Conservation (phyloP, 92 coral and sea anemone species). For the Porites evermanni region DNA sequence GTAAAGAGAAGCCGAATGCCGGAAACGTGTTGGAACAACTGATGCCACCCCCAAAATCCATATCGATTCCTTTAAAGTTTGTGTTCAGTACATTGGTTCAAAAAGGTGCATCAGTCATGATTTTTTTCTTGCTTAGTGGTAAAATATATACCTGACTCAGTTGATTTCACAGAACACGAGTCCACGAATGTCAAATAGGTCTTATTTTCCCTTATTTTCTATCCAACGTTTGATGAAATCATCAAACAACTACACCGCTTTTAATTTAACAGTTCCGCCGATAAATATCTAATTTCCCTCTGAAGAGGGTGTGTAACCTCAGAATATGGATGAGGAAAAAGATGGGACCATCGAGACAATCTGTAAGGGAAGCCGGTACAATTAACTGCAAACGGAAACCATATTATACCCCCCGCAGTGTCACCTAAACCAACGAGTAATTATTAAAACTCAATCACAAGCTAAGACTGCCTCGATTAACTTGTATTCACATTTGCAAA, state of each 20-base stretch:
- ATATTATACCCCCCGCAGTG: conserved; percentile 10
- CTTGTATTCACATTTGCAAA: too few relatives aligned
- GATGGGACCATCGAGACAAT: neutral
- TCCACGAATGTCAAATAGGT: too few relatives aligned
- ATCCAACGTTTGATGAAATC: neutral
- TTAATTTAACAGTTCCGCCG: conserved; percentile 8
- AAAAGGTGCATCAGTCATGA: too few relatives aligned
- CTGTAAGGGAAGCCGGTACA: neutral
- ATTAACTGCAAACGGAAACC: neutral
- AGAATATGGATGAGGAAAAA: neutral
- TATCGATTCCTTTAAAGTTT: neutral
- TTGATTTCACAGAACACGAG: neutral
- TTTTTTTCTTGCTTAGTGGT: too few relatives aligned
- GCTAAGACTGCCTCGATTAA: too few relatives aligned
- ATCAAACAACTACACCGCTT: too few relatives aligned
- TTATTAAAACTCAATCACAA: too few relatives aligned
- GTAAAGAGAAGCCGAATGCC: neutral
- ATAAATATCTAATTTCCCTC: conserved; percentile 3
- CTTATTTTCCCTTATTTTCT: too few relatives aligned
- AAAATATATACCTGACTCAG: too few relatives aligned
- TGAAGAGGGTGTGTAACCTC: conserved; percentile 25
- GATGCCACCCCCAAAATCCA: neutral
- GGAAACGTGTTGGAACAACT: neutral
- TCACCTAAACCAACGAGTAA: too few relatives aligned
- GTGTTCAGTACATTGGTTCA: neutral